phyloP scores from a whole-genome alignment of 1,140 invertebrate species.

The Macrostomum lignano region DNA sequence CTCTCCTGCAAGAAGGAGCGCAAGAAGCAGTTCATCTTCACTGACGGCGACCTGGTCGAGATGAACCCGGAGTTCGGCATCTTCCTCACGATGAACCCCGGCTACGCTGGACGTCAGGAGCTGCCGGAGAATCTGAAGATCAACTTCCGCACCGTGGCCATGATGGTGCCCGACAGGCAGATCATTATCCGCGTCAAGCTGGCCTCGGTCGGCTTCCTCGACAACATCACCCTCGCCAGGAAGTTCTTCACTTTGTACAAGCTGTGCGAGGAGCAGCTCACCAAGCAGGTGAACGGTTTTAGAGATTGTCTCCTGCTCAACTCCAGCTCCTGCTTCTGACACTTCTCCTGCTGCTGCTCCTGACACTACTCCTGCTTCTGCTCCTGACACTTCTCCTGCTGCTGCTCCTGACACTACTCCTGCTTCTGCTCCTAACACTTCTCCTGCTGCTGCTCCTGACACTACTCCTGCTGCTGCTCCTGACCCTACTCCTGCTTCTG shows the following conservation, averaged over 20 bases:
- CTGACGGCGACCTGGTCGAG: slow-evolving; percentile 65
- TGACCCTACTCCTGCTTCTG: too few species aligned
- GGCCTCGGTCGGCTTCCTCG: slow-evolving; percentile 71
- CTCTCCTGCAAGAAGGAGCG: slow-evolving; percentile 72
- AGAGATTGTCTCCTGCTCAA: too few species aligned
- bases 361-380: too few species aligned
- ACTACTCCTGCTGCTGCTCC: too few species aligned
- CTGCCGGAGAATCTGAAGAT: slow-evolving; percentile 24
- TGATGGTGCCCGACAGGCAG: slow-evolving; percentile 91
- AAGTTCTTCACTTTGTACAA: slow-evolving; percentile 91
- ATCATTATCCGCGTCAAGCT: slow-evolving; percentile 86
- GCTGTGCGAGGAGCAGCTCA: slow-evolving; percentile 77
- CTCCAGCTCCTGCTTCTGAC: too few species aligned
- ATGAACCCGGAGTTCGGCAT: slow-evolving; percentile 86
- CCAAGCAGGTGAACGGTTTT: too few species aligned
- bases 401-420: too few species aligned
- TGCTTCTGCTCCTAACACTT: too few species aligned
- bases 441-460: too few species aligned
- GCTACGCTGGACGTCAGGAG: slow-evolving; percentile 24
- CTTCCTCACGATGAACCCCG: slow-evolving; percentile 59
- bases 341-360: too few species aligned
- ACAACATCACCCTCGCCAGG: slow-evolving; percentile 68
- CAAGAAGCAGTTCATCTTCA: slow-evolving; percentile 54
- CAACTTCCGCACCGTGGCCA: slow-evolving; percentile 80
- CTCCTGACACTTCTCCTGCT: too few species aligned